These are phyloP conservation scores for Hypselothyrea guttata DNA, from an alignment of 2,888 invertebrate species.

Conservation along the genomic window DNA sequence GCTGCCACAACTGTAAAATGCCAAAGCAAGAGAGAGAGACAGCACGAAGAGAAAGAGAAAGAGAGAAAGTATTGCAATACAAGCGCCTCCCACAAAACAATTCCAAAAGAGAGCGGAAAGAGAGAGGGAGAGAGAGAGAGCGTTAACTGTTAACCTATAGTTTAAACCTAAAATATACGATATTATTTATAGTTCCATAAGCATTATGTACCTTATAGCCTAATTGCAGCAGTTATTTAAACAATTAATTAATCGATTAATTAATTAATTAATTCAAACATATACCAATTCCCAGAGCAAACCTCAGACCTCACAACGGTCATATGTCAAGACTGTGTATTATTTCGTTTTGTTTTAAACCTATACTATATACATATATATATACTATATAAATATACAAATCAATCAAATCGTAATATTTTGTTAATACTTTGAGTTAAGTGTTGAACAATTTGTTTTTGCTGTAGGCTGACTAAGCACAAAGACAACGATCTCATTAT, in stretches of 20 bases:
- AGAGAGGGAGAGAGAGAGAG: not conserved
- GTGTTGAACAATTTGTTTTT: slow-evolving; percentile 27
- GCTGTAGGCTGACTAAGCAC: slow-evolving; percentile 47
- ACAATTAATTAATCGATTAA: slow-evolving; percentile 44
- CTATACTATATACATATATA: slow-evolving; percentile 14
- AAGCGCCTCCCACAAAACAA: not conserved
- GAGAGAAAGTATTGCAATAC: slow-evolving; percentile 11
- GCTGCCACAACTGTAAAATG: slow-evolving; percentile 53
- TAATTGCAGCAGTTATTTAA: slow-evolving; percentile 59
- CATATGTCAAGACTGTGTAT: slow-evolving; percentile 66
- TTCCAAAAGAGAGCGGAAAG: not conserved
- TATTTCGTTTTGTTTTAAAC: slow-evolving; percentile 37
- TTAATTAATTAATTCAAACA: too few species aligned
- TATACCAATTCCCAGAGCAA: slow-evolving; percentile 52
- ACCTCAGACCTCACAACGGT: slow-evolving; percentile 62
- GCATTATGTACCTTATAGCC: slow-evolving; percentile 73
- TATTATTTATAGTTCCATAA: slow-evolving; percentile 30
- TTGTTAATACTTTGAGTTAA: slow-evolving; percentile 43
- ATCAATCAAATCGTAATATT: slow-evolving; percentile 22
- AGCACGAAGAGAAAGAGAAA: not conserved
- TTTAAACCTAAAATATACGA: slow-evolving; percentile 35
- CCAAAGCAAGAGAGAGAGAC: slow-evolving; percentile 59
- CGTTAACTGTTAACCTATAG: slow-evolving; percentile 35
- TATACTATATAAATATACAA: slow-evolving; percentile 27
- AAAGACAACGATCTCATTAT: slow-evolving; percentile 69